Conservation (phyloP, 2,888 invertebrate genomes). For the Metopia argyrocephala region DNA sequence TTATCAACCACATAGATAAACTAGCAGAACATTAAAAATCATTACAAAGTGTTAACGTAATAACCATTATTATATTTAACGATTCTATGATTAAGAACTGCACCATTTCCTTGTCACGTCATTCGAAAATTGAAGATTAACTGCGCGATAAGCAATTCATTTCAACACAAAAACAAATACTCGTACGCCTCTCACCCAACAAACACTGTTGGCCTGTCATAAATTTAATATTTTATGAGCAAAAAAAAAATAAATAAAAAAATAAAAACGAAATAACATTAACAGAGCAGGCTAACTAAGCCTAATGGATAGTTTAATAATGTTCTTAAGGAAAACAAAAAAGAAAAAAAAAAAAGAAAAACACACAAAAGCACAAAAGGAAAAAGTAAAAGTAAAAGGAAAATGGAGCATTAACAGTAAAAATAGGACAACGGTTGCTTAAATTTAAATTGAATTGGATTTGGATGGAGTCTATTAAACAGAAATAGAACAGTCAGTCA, state of each 20-base stretch:
- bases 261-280: background rate
- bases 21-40: background rate
- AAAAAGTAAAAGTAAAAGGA: too few relatives aligned
- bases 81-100: background rate
- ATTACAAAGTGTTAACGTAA: background rate
- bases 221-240: background rate
- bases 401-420: too few relatives aligned
- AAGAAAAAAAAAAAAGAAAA: background rate
- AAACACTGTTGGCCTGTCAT: background rate
- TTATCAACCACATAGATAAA: background rate
- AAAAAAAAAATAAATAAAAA: background rate
- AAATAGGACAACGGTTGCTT: background rate
- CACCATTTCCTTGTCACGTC: background rate
- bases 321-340: background rate
- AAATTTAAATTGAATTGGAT: background rate
- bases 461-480: background rate
- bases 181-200: background rate
- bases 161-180: background rate
- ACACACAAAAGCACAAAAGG: background rate
- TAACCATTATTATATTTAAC: background rate
- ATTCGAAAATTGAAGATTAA: background rate
- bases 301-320: constrained; percentile 15
- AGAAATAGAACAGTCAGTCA: background rate
- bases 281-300: background rate
- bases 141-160: constrained; percentile 2